A percentile compares a stretch with the other conserved stretches of the same genome.
Conservation (phyloP, 1,140 invertebrate species). For the Drosophila lowei region DNA sequence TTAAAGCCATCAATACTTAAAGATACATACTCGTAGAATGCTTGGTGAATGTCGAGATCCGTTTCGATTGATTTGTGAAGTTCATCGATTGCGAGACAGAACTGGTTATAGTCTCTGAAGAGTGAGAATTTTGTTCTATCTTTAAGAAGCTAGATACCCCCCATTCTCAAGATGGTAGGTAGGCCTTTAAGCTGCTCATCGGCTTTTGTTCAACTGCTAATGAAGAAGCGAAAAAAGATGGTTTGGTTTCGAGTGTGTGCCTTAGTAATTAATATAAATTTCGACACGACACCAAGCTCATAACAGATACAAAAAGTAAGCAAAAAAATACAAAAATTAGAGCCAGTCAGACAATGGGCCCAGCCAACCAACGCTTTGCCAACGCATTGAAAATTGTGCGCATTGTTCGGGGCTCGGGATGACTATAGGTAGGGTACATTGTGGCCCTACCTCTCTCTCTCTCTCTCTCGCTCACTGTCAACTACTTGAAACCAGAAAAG, state of each 20-base stretch:
- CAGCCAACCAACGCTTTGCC: conserved; percentile 34
- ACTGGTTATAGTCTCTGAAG: background rate
- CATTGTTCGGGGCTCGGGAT: conserved; percentile 53
- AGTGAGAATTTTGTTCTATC: conserved; percentile 25
- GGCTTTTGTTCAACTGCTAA: conserved; percentile 45
- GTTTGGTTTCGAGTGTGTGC: conserved; percentile 35
- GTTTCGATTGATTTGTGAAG: conserved; percentile 27
- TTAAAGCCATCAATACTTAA: conserved; percentile 33
- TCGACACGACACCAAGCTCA: conserved; percentile 43
- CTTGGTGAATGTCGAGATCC: conserved; percentile 35
- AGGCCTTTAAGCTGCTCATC: conserved; percentile 42
- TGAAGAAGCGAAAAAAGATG: conserved; percentile 25
- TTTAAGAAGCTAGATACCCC: conserved; percentile 8
- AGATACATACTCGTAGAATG: conserved; percentile 17
- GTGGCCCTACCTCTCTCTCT: too few species aligned
- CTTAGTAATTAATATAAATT: conserved; percentile 56
- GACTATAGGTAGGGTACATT: background rate
- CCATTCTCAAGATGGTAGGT: background rate
- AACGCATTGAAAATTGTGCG: conserved; percentile 72
- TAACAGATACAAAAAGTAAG: conserved; percentile 5
- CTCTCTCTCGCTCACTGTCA: conserved; percentile 44
- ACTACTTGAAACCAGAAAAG: conserved; percentile 59
- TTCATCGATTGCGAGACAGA: background rate
- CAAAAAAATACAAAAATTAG: conserved; percentile 32
- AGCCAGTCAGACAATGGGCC: conserved; percentile 46